A percentile compares a stretch with the other conserved stretches of the same genome.
These are phyloP conservation scores for Stramonita haemastoma DNA, from an alignment of 2,888 invertebrate species.

Conservation along the genomic window DNA sequence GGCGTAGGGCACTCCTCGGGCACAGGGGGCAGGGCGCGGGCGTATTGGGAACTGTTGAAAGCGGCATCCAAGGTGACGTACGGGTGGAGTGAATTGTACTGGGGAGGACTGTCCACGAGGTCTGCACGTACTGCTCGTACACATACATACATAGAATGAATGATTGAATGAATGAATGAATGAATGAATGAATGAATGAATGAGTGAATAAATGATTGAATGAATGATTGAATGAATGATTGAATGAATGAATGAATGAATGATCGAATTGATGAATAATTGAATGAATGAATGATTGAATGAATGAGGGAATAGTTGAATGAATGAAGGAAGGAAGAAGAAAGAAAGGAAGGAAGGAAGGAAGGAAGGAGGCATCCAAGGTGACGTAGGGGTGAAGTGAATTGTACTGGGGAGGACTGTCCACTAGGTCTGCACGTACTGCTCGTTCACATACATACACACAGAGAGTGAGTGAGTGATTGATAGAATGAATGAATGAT, in stretches of 20 bases:
- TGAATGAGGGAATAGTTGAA: background rate
- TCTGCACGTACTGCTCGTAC: slow-evolving; percentile 69
- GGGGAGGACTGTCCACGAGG: slow-evolving; percentile 74
- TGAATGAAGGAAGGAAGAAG: background rate
- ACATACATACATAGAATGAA: background rate
- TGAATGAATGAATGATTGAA: background rate
- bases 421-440: slow-evolving; percentile 74
- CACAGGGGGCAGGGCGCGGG: slow-evolving; percentile 76
- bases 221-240: background rate
- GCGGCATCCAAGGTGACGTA: slow-evolving; percentile 75
- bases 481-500: background rate
- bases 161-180: background rate
- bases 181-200: no score
- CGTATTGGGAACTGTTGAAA: slow-evolving; percentile 73
- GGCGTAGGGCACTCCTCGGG: slow-evolving; percentile 77
- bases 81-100: slow-evolving; percentile 72
- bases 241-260: background rate
- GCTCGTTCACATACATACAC: slow-evolving; percentile 34
- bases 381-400: slow-evolving; percentile 76
- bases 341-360: background rate
- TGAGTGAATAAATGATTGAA: background rate
- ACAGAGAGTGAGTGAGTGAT: no score
- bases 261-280: background rate
- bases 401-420: slow-evolving; percentile 74
- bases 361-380: slow-evolving; percentile 59